These are phyloP conservation scores for Meriones unguiculatus DNA, from an alignment of 2,113 vertebrate species.

Conservation along the genomic window DNA sequence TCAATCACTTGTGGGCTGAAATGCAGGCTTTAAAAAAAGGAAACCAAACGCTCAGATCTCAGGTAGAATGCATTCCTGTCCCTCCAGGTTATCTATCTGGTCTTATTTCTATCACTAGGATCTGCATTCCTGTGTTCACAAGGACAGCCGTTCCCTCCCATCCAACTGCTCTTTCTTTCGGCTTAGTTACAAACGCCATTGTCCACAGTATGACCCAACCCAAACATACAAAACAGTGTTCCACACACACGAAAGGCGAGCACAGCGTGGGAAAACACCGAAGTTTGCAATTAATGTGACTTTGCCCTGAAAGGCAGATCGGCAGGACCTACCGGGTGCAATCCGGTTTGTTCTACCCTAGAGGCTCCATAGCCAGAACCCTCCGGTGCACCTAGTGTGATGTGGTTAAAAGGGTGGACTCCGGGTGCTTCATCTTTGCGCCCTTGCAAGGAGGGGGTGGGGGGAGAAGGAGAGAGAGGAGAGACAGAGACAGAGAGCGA, in stretches of 20 bases:
- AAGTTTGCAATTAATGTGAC: background rate
- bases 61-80: background rate
- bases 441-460: background rate
- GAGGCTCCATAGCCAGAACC: background rate
- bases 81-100: conserved; percentile 11
- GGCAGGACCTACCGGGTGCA: background rate
- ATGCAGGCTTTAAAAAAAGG: background rate
- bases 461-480: background rate
- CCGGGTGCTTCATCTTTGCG: background rate
- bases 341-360: background rate
- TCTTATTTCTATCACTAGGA: background rate
- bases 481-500: background rate
- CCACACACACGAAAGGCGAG: background rate
- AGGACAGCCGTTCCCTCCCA: conserved; percentile 14
- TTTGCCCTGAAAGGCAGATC: conserved; percentile 10
- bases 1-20: background rate
- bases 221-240: background rate
- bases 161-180: conserved; percentile 30
- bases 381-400: background rate
- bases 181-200: background rate
- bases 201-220: background rate
- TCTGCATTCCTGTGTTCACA: background rate
- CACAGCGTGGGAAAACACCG: background rate
- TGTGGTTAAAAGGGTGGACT: background rate
- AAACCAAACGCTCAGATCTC: conserved; percentile 4